Percentiles rank a stretch among this genome's conserved stretches.
phyloP scores from a whole-genome alignment of 2,797 vertebrate genomes.

The Leptatherina wallacei region DNA sequence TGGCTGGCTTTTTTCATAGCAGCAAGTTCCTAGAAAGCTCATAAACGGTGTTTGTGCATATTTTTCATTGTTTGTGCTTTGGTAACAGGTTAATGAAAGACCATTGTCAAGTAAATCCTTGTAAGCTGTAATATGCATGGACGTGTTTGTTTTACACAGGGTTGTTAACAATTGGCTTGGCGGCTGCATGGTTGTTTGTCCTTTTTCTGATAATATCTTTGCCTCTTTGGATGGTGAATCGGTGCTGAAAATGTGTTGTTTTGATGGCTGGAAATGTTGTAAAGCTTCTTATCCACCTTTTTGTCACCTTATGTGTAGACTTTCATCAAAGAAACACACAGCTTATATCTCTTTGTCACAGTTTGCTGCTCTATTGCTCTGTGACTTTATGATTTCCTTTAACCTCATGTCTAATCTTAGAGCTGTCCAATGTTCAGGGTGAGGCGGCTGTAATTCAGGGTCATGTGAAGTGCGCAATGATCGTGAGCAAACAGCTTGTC shows the following conservation, averaged over 20 bases:
- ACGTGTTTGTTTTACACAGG: not conserved
- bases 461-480: slow-evolving; percentile 52
- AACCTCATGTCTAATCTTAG: slow-evolving; percentile 63
- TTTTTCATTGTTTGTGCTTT: slow-evolving; percentile 4
- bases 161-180: slow-evolving; percentile 14
- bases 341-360: slow-evolving; percentile 7
- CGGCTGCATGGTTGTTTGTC: not conserved
- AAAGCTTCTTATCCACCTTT: not conserved
- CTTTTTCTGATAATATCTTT: not conserved
- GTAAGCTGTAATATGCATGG: slow-evolving; percentile 7
- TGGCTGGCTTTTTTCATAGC: slow-evolving; percentile 2
- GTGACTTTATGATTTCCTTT: slow-evolving; percentile 60
- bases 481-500: slow-evolving; percentile 21
- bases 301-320: not conserved
- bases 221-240: not conserved
- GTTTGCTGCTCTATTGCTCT: slow-evolving; percentile 26
- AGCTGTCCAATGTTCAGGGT: slow-evolving; percentile 77
- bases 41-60: slow-evolving; percentile 27
- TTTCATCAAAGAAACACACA: slow-evolving; percentile 6
- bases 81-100: slow-evolving; percentile 39
- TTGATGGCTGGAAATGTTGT: not conserved
- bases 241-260: slow-evolving; percentile 6
- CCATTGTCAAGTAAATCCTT: slow-evolving; percentile 9
- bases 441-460: slow-evolving; percentile 45
- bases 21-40: slow-evolving; percentile 49